These are phyloP conservation scores for Drosophila teissieri DNA, from an alignment of 1,140 invertebrate species.

Conservation along the genomic window DNA sequence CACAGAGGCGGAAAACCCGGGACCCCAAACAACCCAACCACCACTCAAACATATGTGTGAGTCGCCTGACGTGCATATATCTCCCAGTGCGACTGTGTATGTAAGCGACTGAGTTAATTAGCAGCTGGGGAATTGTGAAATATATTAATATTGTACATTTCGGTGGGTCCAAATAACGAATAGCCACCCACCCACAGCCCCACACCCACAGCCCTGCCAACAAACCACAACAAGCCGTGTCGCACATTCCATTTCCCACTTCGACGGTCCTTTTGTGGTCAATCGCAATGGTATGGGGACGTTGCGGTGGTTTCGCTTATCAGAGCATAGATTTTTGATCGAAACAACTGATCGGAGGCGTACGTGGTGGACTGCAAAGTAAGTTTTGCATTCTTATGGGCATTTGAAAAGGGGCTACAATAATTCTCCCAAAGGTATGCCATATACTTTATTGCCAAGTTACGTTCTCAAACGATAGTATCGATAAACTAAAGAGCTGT, in stretches of 20 bases:
- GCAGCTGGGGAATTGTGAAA: conserved; percentile 82
- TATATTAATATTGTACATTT: conserved; percentile 83
- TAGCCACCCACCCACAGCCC: neutral
- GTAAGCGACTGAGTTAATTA: conserved; percentile 71
- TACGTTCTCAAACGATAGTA: neutral
- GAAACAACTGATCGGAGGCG: neutral
- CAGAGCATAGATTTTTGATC: conserved; percentile 3
- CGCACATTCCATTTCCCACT: conserved; percentile 38
- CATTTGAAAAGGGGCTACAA: neutral
- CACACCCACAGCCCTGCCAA: neutral
- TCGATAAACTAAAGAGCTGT: conserved; percentile 3
- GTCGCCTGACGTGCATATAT: conserved; percentile 45
- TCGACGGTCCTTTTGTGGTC: conserved; percentile 62
- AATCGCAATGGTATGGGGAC: neutral
- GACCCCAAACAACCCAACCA: neutral
- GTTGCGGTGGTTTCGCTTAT: neutral
- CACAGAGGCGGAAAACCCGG: conserved; percentile 43
- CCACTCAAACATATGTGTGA: conserved; percentile 48
- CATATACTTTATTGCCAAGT: too few species aligned
- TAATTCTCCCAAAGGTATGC: too few species aligned
- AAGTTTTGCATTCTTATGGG: neutral
- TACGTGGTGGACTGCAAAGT: too few species aligned
- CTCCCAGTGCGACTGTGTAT: conserved; percentile 21
- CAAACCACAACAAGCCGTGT: conserved; percentile 17
- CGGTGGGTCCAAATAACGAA: conserved; percentile 42